Evolutionary conservation across 2,113 vertebrate species (phyloP), one percentile per base, ranked within the genome.

Genomic region (Sinocyclocheilus anshuiensis): DNA sequence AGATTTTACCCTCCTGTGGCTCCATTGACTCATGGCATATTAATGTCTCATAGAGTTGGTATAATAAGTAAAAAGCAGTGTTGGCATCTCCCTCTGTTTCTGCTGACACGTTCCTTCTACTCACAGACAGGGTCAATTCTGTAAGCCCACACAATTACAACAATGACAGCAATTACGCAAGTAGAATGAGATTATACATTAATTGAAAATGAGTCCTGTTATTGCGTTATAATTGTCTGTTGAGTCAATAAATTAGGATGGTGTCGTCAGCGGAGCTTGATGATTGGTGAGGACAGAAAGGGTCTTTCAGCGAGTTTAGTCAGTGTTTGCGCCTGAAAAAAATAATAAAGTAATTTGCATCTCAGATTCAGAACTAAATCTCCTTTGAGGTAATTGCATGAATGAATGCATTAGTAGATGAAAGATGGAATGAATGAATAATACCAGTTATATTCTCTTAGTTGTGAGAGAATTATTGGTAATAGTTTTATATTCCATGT

Each of bases 201-300:
- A 86, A 88, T 88, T 83, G 84, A 86, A 86, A 88, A 88, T 83
- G 74, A 78, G 42, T 74, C 63, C 74, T 24, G 24, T 85, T 82
- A 82, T 84, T 87, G 74, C 22, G 42, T 83, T 88, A 82, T 77
- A 86, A 85, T 85, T 88, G 79, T 82, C 29, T 82, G 87, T 74
- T 81, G 77, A 83, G 84, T 74, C 36, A 71, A 83, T 88, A 86
- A 88, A 78, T 88, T 86, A 79, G 67, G 79, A 83, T 11, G 63
- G 13, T 61, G 53, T 77, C 50, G 53, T 72, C 36, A 86, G 15
- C 24, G n/a, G 48, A 72, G 79, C 36, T 83, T 42, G 48, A 22
- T 83, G 26, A 22, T 72, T 86, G 53, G 53, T 36, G 24, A 39
- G 48, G 65, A 48, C 77, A 72, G 18, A 13, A 79, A 72, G 48